Conservation (phyloP, 2,888 invertebrate species). For the Spodoptera littoralis region DNA sequence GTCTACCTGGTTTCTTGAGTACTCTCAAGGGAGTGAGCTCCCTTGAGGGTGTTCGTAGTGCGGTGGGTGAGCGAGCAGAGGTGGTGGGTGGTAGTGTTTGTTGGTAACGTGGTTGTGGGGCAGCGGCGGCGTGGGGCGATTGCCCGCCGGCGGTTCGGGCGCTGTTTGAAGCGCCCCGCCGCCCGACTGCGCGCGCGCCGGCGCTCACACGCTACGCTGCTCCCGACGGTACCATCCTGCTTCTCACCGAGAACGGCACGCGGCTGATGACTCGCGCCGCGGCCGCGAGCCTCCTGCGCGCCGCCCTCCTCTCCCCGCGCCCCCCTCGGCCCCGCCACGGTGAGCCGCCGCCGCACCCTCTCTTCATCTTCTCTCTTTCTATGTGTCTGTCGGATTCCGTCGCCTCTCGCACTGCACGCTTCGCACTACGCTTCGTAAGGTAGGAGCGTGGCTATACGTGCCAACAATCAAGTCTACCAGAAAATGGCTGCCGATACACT, state of each 20-base stretch:
- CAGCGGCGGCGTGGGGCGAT: slow-evolving; percentile 85
- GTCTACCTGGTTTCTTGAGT: slow-evolving; percentile 76
- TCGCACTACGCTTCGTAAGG: slow-evolving; percentile 84
- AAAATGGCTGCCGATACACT: slow-evolving; percentile 37
- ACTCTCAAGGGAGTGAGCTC: slow-evolving; percentile 78
- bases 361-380: slow-evolving; percentile 79
- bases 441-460: slow-evolving; percentile 78
- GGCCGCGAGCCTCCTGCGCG: slow-evolving; percentile 87
- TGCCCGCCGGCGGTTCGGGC: slow-evolving; percentile 87
- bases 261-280: slow-evolving; percentile 88
- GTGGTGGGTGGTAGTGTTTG: slow-evolving; percentile 78
- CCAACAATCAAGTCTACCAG: slow-evolving; percentile 34
- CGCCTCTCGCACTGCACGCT: slow-evolving; percentile 88
- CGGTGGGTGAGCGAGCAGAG: slow-evolving; percentile 71
- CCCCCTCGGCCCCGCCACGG: slow-evolving; percentile 87
- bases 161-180: slow-evolving; percentile 86
- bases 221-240: slow-evolving; percentile 90
- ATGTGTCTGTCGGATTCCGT: slow-evolving; percentile 85
- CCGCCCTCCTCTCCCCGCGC: slow-evolving; percentile 87
- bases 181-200: slow-evolving; percentile 81
- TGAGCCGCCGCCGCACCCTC: slow-evolving; percentile 86
- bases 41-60: slow-evolving; percentile 81
- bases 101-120: slow-evolving; percentile 87
- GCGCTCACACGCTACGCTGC: slow-evolving; percentile 90
- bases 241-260: slow-evolving; percentile 91